Conservation (phyloP, 2,113 vertebrate genomes). For the Scortum barcoo region DNA sequence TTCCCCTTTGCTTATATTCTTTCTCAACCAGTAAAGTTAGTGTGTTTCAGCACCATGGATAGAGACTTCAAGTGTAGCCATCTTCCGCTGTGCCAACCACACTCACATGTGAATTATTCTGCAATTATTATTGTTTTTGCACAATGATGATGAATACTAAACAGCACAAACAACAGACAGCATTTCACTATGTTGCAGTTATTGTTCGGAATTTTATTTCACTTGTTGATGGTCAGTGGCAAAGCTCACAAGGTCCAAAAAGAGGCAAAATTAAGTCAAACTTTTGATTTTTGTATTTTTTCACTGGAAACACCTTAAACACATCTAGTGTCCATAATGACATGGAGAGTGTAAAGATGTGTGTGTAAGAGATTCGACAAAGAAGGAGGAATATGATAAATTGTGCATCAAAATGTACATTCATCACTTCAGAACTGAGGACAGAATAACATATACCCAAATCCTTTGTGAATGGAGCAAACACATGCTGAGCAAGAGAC, state of each 20-base stretch:
- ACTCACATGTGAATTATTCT: too few relatives aligned
- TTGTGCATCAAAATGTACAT: too few relatives aligned
- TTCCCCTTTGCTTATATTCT: not conserved
- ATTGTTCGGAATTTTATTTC: not conserved
- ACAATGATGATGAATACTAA: not conserved
- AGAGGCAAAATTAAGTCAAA: not conserved
- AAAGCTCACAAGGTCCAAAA: not conserved
- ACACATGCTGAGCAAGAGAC: not conserved
- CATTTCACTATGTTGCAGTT: not conserved
- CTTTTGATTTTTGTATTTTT: not conserved
- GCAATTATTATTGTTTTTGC: not conserved
- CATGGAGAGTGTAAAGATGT: not conserved
- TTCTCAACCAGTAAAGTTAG: not conserved
- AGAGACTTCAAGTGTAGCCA: not conserved
- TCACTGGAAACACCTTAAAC: not conserved
- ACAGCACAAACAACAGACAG: too few relatives aligned
- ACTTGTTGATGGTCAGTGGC: not conserved
- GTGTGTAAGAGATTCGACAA: not conserved
- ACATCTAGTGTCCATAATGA: too few relatives aligned
- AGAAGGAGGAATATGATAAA: too few relatives aligned
- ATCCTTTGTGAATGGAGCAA: not conserved
- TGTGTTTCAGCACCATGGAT: conserved; percentile 13
- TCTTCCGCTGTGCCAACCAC: not conserved
- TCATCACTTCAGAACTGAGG: too few relatives aligned
- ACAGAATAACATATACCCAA: not conserved